Conservation (phyloP, 2,113 vertebrate genomes). For the Scomber scombrus region DNA sequence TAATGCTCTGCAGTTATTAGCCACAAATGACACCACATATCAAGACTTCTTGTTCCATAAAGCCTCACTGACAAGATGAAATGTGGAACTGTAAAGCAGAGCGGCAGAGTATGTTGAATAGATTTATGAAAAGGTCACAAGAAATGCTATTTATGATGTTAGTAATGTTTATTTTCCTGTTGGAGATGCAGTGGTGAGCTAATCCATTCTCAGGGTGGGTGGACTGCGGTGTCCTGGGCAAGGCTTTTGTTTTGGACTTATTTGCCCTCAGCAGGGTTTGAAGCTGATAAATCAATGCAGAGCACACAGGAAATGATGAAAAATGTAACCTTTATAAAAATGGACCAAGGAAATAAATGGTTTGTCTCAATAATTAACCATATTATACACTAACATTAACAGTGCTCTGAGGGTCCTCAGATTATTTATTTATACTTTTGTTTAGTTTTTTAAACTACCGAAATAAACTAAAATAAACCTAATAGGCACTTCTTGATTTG, state of each 20-base stretch:
- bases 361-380: conserved; percentile 6
- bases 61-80: conserved; percentile 1
- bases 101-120: conserved; percentile 7
- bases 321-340: not conserved
- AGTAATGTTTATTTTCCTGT: conserved; percentile 24
- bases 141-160: not conserved
- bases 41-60: not conserved
- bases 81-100: conserved; percentile 3
- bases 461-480: too few species aligned
- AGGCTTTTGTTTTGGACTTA: conserved; percentile 23
- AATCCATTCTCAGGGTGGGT: conserved; percentile 7
- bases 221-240: not conserved
- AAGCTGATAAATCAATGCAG: conserved; percentile 18
- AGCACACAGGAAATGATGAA: conserved; percentile 11
- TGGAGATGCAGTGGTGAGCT: not conserved
- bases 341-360: not conserved
- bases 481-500: too few species aligned
- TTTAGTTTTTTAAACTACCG: too few species aligned
- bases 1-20: conserved; percentile 19
- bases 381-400: not conserved
- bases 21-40: conserved; percentile 14
- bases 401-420: not conserved
- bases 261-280: conserved; percentile 8
- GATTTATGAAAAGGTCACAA: conserved; percentile 33
- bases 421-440: too few species aligned